phyloP scores from a whole-genome alignment of 2,888 invertebrate species.

The Plusia festucae region DNA sequence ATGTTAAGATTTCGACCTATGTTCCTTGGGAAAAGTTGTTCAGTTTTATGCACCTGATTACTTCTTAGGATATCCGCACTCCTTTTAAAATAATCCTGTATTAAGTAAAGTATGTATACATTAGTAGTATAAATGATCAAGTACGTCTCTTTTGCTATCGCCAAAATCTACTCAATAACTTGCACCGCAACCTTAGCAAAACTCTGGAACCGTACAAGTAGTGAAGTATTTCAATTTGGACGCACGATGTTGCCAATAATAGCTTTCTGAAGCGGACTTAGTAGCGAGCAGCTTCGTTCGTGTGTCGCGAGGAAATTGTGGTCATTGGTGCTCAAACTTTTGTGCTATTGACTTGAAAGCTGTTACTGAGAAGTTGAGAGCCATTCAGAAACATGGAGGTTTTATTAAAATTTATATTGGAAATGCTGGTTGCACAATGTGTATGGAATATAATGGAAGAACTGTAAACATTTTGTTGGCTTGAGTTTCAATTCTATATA shows the following conservation, averaged over 20 bases:
- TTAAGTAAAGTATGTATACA: no score
- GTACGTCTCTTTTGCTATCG: no score
- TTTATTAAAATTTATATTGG: conserved; percentile 52
- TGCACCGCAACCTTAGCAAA: conserved; percentile 18
- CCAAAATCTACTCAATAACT: no score
- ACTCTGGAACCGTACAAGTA: conserved; percentile 21
- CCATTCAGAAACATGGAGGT: conserved; percentile 36
- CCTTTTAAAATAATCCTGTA: no score
- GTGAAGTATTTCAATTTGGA: conserved; percentile 53
- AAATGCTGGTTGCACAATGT: conserved; percentile 26
- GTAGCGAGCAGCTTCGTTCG: conserved; percentile 41
- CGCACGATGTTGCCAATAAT: conserved; percentile 54
- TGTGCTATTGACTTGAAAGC: conserved; percentile 48
- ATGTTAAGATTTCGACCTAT: no score
- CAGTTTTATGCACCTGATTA: no score
- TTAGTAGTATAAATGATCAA: no score
- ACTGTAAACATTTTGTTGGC: conserved; percentile 19
- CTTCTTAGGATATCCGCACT: no score
- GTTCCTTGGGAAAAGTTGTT: no score
- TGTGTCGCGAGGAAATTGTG: conserved; percentile 52
- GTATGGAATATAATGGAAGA: conserved; percentile 15
- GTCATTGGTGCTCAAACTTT: conserved; percentile 54
- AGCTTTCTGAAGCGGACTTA: conserved; percentile 49
- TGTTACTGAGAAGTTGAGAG: conserved; percentile 44
- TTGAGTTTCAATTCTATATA: conserved; percentile 15